A percentile compares a stretch with the other conserved stretches of the same genome.
These are phyloP conservation scores for Psettodes erumei DNA, from an alignment of 2,113 vertebrate species.

Conservation along the genomic window DNA sequence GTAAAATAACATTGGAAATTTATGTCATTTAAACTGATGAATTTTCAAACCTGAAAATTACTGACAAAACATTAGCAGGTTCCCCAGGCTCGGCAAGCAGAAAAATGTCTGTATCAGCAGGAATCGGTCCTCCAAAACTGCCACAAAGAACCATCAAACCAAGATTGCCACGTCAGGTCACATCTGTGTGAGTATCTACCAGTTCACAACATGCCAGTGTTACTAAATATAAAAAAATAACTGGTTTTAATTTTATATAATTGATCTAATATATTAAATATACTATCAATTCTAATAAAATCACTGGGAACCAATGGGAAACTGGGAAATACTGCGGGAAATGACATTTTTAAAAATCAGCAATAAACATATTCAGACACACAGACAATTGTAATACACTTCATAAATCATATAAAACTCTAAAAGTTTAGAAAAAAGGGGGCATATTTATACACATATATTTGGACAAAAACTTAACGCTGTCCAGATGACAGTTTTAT, in stretches of 20 bases:
- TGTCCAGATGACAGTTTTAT: background rate
- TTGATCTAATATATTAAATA: background rate
- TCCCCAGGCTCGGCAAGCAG: constrained; percentile 5
- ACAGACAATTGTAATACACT: background rate
- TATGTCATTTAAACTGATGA: background rate
- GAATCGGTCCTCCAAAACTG: constrained; percentile 41
- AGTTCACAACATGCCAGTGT: background rate
- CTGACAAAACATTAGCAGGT: background rate
- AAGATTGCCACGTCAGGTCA: constrained; percentile 40
- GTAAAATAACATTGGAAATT: background rate
- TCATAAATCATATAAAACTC: background rate
- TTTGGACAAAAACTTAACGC: background rate
- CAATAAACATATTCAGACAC: background rate
- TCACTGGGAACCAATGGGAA: too few species aligned
- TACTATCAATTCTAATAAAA: background rate
- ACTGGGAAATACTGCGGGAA: background rate
- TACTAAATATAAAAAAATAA: background rate
- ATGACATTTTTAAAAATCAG: background rate
- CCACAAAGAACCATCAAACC: constrained; percentile 68
- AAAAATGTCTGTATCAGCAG: constrained; percentile 23
- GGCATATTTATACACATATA: too few species aligned
- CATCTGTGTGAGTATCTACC: constrained; percentile 72
- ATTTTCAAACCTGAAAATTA: too few species aligned
- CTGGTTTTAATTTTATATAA: background rate
- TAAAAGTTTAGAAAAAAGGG: too few species aligned